Conservation (phyloP, 2,888 invertebrate species). For the Synergus laeviventris region DNA sequence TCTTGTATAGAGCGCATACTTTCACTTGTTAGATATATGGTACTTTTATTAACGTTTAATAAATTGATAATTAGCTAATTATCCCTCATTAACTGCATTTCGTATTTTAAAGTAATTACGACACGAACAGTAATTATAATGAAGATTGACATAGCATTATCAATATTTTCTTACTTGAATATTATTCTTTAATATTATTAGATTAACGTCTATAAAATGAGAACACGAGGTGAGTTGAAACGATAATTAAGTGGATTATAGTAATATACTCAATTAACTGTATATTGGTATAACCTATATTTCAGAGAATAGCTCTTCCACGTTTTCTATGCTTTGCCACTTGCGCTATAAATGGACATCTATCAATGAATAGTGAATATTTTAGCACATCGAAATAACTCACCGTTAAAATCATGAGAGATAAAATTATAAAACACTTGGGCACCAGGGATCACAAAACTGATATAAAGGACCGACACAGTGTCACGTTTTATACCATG, state of each 20-base stretch:
- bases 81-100: slow-evolving; percentile 9
- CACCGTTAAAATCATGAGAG: slow-evolving; percentile 69
- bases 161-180: too few relatives aligned
- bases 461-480: slow-evolving; percentile 61
- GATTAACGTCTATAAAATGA: too few relatives aligned
- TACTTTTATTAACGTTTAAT: slow-evolving; percentile 7
- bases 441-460: slow-evolving; percentile 56
- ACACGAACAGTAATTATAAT: slow-evolving; percentile 9
- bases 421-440: slow-evolving; percentile 25
- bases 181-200: slow-evolving; percentile 1
- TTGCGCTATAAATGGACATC: not conserved
- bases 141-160: not conserved
- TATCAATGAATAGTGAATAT: not conserved
- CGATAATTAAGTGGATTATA: not conserved
- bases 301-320: too few relatives aligned
- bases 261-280: too few relatives aligned
- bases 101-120: slow-evolving; percentile 21
- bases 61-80: slow-evolving; percentile 39
- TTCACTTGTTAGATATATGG: slow-evolving; percentile 28
- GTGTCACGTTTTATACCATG: slow-evolving; percentile 62
- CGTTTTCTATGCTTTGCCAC: not conserved
- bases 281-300: too few relatives aligned
- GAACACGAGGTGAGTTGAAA: too few relatives aligned
- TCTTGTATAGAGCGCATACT: slow-evolving; percentile 23
- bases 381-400: slow-evolving; percentile 46